These are phyloP conservation scores for Galendromus occidentalis DNA, from an alignment of 1,140 invertebrate species.

Conservation along the genomic window DNA sequence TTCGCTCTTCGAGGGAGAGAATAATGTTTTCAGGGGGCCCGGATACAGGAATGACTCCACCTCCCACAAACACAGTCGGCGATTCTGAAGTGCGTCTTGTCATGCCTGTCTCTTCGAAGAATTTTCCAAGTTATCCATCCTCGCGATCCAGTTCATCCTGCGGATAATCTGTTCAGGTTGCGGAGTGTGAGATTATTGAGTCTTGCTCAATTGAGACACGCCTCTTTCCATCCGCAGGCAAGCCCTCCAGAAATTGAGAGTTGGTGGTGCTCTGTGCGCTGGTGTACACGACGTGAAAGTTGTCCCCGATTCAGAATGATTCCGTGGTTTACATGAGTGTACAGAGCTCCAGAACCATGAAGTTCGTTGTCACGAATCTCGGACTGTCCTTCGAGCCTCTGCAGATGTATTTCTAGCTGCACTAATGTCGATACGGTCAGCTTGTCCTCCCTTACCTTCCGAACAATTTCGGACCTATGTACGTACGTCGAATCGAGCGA, in stretches of 20 bases:
- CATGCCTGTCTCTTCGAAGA: too few species aligned
- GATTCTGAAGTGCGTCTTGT: slow-evolving; percentile 40
- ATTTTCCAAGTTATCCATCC: too few species aligned
- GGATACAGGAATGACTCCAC: slow-evolving; percentile 56
- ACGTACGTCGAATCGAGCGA: slow-evolving; percentile 62
- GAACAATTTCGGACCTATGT: slow-evolving; percentile 83
- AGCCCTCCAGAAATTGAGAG: slow-evolving; percentile 39
- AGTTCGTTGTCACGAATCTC: slow-evolving; percentile 41
- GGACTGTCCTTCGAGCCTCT: slow-evolving; percentile 38
- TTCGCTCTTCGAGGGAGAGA: slow-evolving; percentile 53
- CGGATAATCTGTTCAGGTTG: too few species aligned
- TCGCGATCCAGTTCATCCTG: too few species aligned
- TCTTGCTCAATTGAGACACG: too few species aligned
- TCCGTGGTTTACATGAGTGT: slow-evolving; percentile 72
- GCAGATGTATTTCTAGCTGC: slow-evolving; percentile 37
- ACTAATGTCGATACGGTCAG: slow-evolving; percentile 52
- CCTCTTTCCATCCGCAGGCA: slow-evolving; percentile 32
- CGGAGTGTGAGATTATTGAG: too few species aligned
- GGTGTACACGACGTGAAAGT: slow-evolving; percentile 83
- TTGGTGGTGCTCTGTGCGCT: slow-evolving; percentile 65
- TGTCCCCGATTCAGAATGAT: slow-evolving; percentile 91
- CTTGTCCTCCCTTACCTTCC: slow-evolving; percentile 52
- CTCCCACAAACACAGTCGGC: slow-evolving; percentile 62
- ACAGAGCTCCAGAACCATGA: slow-evolving; percentile 35
- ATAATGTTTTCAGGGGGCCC: slow-evolving; percentile 65